phyloP scores from a whole-genome alignment of 2,113 vertebrate genomes.

The Nannobrachium achirus region DNA sequence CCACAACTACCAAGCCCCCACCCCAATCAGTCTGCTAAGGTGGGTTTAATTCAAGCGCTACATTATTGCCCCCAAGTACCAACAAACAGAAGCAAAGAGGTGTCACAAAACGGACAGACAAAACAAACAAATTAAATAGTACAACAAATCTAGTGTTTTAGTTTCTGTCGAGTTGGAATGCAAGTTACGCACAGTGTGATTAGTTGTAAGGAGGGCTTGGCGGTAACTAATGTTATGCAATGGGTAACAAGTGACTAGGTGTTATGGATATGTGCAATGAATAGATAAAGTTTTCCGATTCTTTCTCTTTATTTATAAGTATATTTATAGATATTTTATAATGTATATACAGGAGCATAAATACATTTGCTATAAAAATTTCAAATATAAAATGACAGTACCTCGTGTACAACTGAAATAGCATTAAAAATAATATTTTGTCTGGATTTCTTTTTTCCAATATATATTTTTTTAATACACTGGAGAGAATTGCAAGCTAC shows the following conservation, averaged over 20 bases:
- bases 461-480: slow-evolving; percentile 55
- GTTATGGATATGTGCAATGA: slow-evolving; percentile 67
- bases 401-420: slow-evolving; percentile 79
- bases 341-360: slow-evolving; percentile 83
- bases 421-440: slow-evolving; percentile 65
- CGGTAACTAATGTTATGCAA: slow-evolving; percentile 59
- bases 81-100: slow-evolving; percentile 75
- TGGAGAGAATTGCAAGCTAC: slow-evolving; percentile 67
- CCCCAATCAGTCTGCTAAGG: slow-evolving; percentile 57
- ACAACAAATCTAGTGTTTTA: slow-evolving; percentile 77
- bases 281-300: slow-evolving; percentile 73
- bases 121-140: slow-evolving; percentile 65
- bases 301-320: slow-evolving; percentile 73
- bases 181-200: slow-evolving; percentile 79
- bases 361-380: slow-evolving; percentile 82
- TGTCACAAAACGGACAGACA: slow-evolving; percentile 6
- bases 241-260: slow-evolving; percentile 58
- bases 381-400: slow-evolving; percentile 81
- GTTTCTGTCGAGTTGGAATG: slow-evolving; percentile 76
- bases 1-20: slow-evolving; percentile 59
- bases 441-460: slow-evolving; percentile 51
- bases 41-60: slow-evolving; percentile 64
- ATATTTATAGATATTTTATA: slow-evolving; percentile 52
- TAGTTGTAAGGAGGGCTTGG: slow-evolving; percentile 71
- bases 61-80: slow-evolving; percentile 51